A percentile compares a stretch with the other conserved stretches of the same genome.
Evolutionary conservation across 2,113 vertebrate species (phyloP).

Genomic region (Anarrhichthys ocellatus): DNA sequence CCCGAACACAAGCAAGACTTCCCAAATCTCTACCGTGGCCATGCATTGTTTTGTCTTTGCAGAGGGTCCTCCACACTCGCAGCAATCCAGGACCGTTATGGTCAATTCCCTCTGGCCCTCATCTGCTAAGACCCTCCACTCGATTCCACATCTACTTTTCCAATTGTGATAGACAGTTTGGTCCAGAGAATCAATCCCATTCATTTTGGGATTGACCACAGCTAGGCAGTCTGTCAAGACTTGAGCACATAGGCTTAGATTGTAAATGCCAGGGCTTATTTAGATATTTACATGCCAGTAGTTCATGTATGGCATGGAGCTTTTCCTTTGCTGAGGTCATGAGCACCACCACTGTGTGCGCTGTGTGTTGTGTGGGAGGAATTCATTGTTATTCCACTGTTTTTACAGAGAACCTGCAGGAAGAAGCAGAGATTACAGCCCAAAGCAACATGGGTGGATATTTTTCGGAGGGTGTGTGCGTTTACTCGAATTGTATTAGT

Average conservation of each 20-base stretch:
- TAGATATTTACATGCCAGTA: slow-evolving; percentile 30
- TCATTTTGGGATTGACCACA: slow-evolving; percentile 65
- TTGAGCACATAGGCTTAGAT: slow-evolving; percentile 17
- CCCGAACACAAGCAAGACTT: slow-evolving; percentile 10
- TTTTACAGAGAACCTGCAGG: slow-evolving; percentile 48
- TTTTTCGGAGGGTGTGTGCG: slow-evolving; percentile 23
- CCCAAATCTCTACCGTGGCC: slow-evolving; percentile 1
- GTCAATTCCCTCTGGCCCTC: slow-evolving; percentile 44
- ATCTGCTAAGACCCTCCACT: slow-evolving; percentile 61
- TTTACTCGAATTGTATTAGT: slow-evolving; percentile 20
- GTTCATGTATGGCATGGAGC: slow-evolving; percentile 38
- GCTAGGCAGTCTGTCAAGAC: slow-evolving; percentile 20
- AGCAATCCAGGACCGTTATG: slow-evolving; percentile 28
- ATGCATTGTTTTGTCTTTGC: slow-evolving; percentile 12
- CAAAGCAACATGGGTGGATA: slow-evolving; percentile 58
- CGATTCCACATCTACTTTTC: slow-evolving; percentile 64
- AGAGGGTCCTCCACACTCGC: slow-evolving; percentile 13
- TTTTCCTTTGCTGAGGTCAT: slow-evolving; percentile 24
- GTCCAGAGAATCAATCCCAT: slow-evolving; percentile 72
- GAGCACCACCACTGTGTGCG: slow-evolving; percentile 13
- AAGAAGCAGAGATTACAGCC: slow-evolving; percentile 53
- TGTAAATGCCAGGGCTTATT: slow-evolving; percentile 19
- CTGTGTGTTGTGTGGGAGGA: slow-evolving; percentile 48
- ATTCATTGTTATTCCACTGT: slow-evolving; percentile 59
- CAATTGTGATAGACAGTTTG: slow-evolving; percentile 64